Evolutionary conservation across 2,797 vertebrate genomes (phyloP).

Genomic region (Thripadectes ignobilis): DNA sequence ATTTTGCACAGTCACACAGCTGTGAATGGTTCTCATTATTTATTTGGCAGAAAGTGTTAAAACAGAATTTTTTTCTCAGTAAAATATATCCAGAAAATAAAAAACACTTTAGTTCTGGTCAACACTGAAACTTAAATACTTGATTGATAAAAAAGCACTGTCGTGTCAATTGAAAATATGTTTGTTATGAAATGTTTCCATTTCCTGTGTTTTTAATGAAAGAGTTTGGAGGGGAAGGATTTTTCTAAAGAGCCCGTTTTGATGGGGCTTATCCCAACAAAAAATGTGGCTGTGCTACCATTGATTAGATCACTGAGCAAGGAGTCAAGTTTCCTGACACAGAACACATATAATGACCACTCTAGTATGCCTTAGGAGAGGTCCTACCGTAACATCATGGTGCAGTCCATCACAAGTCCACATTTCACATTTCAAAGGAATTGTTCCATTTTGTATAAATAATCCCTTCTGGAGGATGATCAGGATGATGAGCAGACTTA

Average conservation of each 20-base stretch:
- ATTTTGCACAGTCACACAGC: not conserved
- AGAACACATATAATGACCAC: not conserved
- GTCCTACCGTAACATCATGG: not conserved
- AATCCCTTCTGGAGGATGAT: not conserved
- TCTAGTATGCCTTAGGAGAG: not conserved
- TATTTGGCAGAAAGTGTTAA: not conserved
- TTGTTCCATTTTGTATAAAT: not conserved
- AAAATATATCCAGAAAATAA: not conserved
- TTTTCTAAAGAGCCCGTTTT: not conserved
- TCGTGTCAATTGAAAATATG: not conserved
- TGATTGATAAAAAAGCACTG: not conserved
- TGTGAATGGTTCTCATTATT: slow-evolving; percentile 11
- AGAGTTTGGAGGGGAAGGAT: not conserved
- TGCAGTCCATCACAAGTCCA: not conserved
- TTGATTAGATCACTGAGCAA: not conserved
- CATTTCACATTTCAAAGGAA: not conserved
- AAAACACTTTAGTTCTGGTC: not conserved
- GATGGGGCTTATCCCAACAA: not conserved
- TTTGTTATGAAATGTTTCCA: not conserved
- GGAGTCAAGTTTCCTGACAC: not conserved
- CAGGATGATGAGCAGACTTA: not conserved
- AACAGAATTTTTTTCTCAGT: not conserved
- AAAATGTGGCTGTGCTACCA: not conserved
- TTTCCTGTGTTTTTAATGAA: not conserved
- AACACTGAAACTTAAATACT: not conserved